phyloP scores from a whole-genome alignment of 2,113 vertebrate genomes.

The Pholis gunnellus region DNA sequence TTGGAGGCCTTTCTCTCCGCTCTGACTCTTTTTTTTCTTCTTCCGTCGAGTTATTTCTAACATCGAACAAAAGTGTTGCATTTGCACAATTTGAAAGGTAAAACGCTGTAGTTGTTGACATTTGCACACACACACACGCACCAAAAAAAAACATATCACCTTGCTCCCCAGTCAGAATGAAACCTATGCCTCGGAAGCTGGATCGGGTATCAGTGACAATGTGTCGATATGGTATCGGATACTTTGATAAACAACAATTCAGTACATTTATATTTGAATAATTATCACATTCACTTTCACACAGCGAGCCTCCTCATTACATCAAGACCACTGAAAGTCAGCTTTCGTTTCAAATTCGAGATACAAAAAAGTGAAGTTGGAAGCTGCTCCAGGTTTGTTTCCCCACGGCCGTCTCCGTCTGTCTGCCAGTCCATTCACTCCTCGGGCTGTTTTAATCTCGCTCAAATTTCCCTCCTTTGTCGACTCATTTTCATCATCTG shows the following conservation, averaged over 20 bases:
- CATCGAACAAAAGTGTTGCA: conserved; percentile 8
- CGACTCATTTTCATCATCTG: conserved; percentile 37
- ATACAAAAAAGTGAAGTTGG: conserved; percentile 6
- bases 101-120: background rate
- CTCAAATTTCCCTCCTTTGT: conserved; percentile 25
- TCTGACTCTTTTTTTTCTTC: background rate
- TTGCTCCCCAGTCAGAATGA: background rate
- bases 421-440: conserved; percentile 12
- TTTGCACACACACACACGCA: background rate
- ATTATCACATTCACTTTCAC: too few relatives aligned
- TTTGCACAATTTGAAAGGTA: background rate
- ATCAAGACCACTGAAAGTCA: background rate
- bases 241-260: too few relatives aligned
- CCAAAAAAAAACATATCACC: background rate
- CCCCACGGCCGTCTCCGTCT: background rate
- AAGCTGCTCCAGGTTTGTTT: conserved; percentile 24
- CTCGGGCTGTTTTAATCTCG: conserved; percentile 2
- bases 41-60: conserved; percentile 4
- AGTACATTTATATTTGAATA: too few relatives aligned
- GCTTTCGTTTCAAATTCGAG: conserved; percentile 28
- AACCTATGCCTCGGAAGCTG: background rate
- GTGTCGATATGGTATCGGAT: too few relatives aligned
- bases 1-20: conserved; percentile 35
- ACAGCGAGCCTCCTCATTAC: background rate
- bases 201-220: too few relatives aligned